These are phyloP conservation scores for Hypselothyrea guttata DNA, from an alignment of 2,888 invertebrate genomes.

Conservation along the genomic window DNA sequence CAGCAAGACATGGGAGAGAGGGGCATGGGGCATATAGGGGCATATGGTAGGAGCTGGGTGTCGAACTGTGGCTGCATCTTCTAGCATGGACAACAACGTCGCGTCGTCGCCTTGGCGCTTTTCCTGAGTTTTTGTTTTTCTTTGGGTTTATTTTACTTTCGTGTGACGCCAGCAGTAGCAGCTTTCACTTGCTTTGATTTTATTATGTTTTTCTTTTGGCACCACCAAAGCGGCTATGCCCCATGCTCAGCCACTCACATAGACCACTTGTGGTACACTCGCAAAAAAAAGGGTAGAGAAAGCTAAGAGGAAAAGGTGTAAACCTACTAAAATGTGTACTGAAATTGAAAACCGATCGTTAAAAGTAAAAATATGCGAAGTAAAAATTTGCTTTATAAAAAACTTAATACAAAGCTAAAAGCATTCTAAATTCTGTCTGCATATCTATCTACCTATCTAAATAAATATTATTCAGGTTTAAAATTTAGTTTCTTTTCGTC, in stretches of 20 bases:
- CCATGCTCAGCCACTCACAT: conserved; percentile 6
- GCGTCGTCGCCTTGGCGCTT: conserved; percentile 56
- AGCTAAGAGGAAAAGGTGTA: no score
- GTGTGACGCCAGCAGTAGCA: conserved; percentile 60
- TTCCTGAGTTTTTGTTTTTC: conserved; percentile 74
- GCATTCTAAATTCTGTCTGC: no score
- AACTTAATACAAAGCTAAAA: no score
- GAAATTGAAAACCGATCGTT: no score
- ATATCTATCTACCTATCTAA: no score
- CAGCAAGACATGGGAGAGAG: background rate
- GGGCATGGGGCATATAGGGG: background rate
- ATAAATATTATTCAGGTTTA: no score
- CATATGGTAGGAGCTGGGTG: background rate
- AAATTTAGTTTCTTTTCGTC: no score
- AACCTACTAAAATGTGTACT: no score
- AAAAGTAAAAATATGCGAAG: no score
- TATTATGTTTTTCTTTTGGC: conserved; percentile 76
- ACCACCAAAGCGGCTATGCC: conserved; percentile 42
- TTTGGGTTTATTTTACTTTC: conserved; percentile 75
- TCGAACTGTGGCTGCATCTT: background rate
- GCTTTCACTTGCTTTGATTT: conserved; percentile 75
- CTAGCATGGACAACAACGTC: conserved; percentile 28
- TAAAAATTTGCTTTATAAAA: no score
- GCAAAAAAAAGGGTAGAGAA: no score
- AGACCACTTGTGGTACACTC: background rate